Base-by-base conservation (phyloP, 2,113 vertebrate species). In the Chlamydotis undulata region DNA sequence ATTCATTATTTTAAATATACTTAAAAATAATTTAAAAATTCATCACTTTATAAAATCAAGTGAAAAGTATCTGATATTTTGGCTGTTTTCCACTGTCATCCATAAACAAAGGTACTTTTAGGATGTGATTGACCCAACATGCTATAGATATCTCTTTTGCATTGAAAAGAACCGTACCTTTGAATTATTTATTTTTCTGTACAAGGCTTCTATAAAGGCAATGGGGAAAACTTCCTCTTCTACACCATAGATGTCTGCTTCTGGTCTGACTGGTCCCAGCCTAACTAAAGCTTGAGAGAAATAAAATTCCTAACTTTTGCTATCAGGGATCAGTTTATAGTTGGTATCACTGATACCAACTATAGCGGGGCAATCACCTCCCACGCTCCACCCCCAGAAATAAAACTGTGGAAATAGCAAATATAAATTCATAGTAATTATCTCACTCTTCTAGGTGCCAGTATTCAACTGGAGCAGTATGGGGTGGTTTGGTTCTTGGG, bases 331-430 rank as follows among this genome's bases (percentile, higher is more conserved):
- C 28, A 55, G 8, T 35, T 64, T 29, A 31, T 19, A 59, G 29
- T 6, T 57, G 41, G 19, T 65, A 67, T 19, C 16, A 24, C 59
- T 59, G 26, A 9, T 49, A 37, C 37, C 37, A 37, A 37, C 37
- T 37, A 37, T 37, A 37, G 37, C 37, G 37, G 37, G 18, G 31
- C 2, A 39, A 56, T 35, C 24, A 65, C 28, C 9, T 7, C 4
- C 7, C 3, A 6, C 2, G 8, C 6, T 8, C 15, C 2, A 0
- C 4, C 2, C 14, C 23, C 17, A 4, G 25, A 88, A 76, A 29
- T 15, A 61, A 29, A 41, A 29, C 3, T 3, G 11, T 52, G 31
- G 29, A 78, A 85, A 47, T 16, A 67, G 12, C 8, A 94, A 57
- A 31, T 29, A 53, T 7, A 75, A 52, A 71, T 26, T 43, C 8